Conservation (phyloP, 2,797 vertebrate species). For the Acipenser transmontanus region DNA sequence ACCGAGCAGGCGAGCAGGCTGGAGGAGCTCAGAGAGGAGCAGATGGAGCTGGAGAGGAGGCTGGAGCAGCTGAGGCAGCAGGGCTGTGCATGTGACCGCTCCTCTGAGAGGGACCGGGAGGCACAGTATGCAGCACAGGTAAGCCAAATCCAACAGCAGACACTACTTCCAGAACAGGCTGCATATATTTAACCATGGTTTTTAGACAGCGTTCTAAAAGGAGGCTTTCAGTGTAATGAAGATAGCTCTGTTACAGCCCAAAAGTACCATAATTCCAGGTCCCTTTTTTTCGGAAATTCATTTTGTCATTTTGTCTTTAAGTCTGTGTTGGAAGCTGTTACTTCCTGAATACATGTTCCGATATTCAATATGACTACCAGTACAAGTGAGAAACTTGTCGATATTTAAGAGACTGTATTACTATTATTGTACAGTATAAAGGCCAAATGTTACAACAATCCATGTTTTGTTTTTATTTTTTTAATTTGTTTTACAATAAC, state of each 20-base stretch:
- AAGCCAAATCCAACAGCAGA: constrained; percentile 22
- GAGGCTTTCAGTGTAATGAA: background rate
- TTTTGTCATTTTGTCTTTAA: background rate
- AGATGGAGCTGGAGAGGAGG: constrained; percentile 67
- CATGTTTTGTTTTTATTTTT: too few relatives aligned
- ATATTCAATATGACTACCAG: too few relatives aligned
- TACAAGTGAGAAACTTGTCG: too few relatives aligned
- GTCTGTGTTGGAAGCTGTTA: too few relatives aligned
- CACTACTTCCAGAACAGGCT: too few relatives aligned
- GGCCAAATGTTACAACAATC: too few relatives aligned
- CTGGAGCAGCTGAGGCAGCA: constrained; percentile 71
- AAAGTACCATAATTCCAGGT: background rate
- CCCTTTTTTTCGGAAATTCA: background rate
- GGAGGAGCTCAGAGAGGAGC: constrained; percentile 66
- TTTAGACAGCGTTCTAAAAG: background rate
- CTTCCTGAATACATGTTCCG: too few relatives aligned
- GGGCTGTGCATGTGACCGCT: constrained; percentile 67
- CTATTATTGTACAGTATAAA: too few relatives aligned
- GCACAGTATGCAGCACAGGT: constrained; percentile 76
- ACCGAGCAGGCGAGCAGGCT: constrained; percentile 63
- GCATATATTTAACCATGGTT: too few relatives aligned
- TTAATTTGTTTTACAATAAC: too few relatives aligned
- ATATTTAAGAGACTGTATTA: too few relatives aligned
- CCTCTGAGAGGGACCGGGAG: constrained; percentile 64
- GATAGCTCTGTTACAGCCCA: background rate